Base-by-base conservation (phyloP, 2,888 invertebrate genomes). In the Strigamia transsilvanica region DNA sequence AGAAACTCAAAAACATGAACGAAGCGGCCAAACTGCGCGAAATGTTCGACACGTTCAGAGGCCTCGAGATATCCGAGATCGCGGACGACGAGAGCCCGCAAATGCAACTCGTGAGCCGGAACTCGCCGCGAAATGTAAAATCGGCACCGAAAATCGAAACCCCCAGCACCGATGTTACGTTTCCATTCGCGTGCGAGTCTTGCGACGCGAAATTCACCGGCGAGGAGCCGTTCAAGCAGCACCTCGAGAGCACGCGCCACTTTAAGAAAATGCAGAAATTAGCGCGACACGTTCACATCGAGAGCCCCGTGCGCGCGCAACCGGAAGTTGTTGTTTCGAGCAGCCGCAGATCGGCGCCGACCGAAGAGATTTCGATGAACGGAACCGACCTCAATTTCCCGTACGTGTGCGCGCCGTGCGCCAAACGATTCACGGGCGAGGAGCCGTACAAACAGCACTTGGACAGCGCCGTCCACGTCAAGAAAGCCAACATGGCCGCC, bases 341-440 rank as follows among this genome's bases (percentile, higher is more conserved):
- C n/a, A n/a, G n/a, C n/a, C n/a, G n/a, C n/a, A n/a, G n/a, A n/a
- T n/a, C n/a, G n/a, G n/a, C 7, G 4, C 7, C 34, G 34, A 34
- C 42, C 42, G 42, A 42, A 42, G 42, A 42, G 2, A 42, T 42
- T 10, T 42, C 10, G 42, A 42, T 42, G 42, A 42, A 42, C 10
- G 42, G 42, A 5, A 42, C 13, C 42, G 61, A 42, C 10, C 27
- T 13, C 23, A 78, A 27, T 13, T 78, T 12, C 78, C 78, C 21
- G n/a, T 78, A 42, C 78, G n/a, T 34, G 12, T 78, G 78, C 23
- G 6, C 1, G 1, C 32, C 78, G n/a, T 78, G 78, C 27, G 32
- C 2, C 10, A 78, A 78, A 13, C 6, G n/a, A 27, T 78, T 78
- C 78, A 78, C 78, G 21, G 78, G 78, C 23, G 78, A 34, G n/a